Percentiles rank a stretch among this genome's conserved stretches.
Conservation (phyloP, 2,888 invertebrate species). For the Drosophila emarginata region DNA sequence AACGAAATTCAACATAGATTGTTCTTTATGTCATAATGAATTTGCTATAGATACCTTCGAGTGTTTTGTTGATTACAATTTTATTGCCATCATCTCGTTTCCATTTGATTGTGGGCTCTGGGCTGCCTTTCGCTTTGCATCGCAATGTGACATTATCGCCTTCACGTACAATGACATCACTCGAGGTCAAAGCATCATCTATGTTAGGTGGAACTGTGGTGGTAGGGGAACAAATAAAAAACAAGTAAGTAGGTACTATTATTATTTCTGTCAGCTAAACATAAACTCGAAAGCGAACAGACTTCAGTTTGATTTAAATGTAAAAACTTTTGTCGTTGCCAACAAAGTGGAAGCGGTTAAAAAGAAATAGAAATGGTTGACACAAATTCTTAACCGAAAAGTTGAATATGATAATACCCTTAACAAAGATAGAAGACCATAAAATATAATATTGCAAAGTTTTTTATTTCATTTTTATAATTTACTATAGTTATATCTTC, state of each 20-base stretch:
- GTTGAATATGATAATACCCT: background rate
- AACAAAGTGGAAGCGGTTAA: slow-evolving; percentile 41
- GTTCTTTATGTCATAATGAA: background rate
- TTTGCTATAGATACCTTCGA: slow-evolving; percentile 85
- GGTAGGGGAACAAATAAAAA: background rate
- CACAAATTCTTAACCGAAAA: background rate
- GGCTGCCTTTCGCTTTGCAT: slow-evolving; percentile 95
- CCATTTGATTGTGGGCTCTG: slow-evolving; percentile 94
- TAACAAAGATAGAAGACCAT: no score
- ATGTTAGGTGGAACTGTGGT: slow-evolving; percentile 93
- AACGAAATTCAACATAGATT: background rate
- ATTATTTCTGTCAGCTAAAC: slow-evolving; percentile 50
- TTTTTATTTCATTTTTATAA: background rate
- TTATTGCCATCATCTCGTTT: slow-evolving; percentile 94
- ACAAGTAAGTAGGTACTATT: slow-evolving; percentile 22
- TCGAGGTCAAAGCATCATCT: slow-evolving; percentile 94
- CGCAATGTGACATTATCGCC: slow-evolving; percentile 93
- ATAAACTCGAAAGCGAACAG: slow-evolving; percentile 38
- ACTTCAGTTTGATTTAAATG: slow-evolving; percentile 57
- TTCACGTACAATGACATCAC: slow-evolving; percentile 95
- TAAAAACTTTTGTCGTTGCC: slow-evolving; percentile 62
- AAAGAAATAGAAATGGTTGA: background rate
- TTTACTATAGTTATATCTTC: background rate
- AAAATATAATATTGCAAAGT: background rate
- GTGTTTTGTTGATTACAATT: slow-evolving; percentile 93